Evolutionary conservation across 53 echinoderm and acorn worm species (phyloP).

Genomic region (Astropecten irregularis): DNA sequence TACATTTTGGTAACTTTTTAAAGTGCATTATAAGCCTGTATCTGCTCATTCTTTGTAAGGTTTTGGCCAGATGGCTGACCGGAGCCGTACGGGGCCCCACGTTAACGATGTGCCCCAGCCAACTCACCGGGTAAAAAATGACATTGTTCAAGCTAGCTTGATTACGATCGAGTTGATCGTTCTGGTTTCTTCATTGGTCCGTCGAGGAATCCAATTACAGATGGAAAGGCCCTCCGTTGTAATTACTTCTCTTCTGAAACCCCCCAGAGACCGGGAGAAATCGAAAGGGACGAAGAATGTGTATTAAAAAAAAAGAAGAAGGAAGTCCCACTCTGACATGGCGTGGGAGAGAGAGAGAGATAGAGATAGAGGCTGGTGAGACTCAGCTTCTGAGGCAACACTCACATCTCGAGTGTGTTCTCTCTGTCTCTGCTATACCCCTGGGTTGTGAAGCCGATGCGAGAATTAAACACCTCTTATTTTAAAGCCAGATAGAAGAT

Average conservation of each 20-base stretch:
- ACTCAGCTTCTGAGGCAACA: slow-evolving; percentile 31
- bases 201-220: slow-evolving; percentile 40
- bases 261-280: not conserved
- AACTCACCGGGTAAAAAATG: not conserved
- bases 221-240: not conserved
- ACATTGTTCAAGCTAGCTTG: slow-evolving; percentile 22
- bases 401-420: slow-evolving; percentile 28
- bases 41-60: too few relatives aligned
- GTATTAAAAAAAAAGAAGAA: not conserved
- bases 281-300: too few relatives aligned
- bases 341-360: not conserved
- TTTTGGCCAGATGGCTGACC: slow-evolving; percentile 19
- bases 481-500: slow-evolving; percentile 4
- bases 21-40: too few relatives aligned
- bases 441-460: not conserved
- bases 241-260: slow-evolving; percentile 5
- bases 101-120: not conserved
- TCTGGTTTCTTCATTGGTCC: slow-evolving; percentile 45
- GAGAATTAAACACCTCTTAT: slow-evolving; percentile 39
- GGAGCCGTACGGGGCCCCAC: not conserved
- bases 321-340: not conserved
- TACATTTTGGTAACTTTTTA: too few relatives aligned
- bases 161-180: slow-evolving; percentile 38
- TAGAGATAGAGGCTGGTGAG: not conserved
- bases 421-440: not conserved